Evolutionary conservation across 2,888 invertebrate genomes (phyloP), one percentile per base, ranked within the genome.

Genomic region (Ptychoptera albimana): DNA sequence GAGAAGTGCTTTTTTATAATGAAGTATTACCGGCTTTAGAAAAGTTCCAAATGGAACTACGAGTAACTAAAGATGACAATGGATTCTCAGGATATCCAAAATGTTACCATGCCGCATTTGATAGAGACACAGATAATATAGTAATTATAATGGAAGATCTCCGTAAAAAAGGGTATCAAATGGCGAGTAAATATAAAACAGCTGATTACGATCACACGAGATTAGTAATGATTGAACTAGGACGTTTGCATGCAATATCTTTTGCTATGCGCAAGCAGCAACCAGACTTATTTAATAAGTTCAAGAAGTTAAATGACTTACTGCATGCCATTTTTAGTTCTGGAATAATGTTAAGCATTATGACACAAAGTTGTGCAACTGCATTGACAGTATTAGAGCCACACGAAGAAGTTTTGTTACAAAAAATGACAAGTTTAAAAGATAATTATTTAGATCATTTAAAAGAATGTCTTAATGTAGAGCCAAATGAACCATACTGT

Each of bases 131-230:
- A 13, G 39, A 47, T 34, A 45, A 49, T 5, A 16, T 44, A 7
- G 40, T 45, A 11, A 40, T 50, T 16, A 45, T 50, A 16, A 43
- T 49, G 47, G 47, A 47, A 40, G 49, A 49, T 46, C 42, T 49
- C 16, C 15, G 39, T 12, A 13, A 37, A 16, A 37, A 37, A 30
- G 46, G 43, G 16, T 45, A 36, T 39, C 34, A 42, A 42, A 39
- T 47, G 43, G 36, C 32, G 34, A 38, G 46, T 39, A 45, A 46
- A 46, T 37, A 8, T 36, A 42, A 37, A 13, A 38, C 45, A 30
- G 13, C 34, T 10, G 42, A 45, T 30, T 46, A 34, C 40, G 42
- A 45, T n/a, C 48, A 48, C 37, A 37, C 45, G 16, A 43, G 38
- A 30, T 9, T 42, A 10, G 32, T 48, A 32, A 14, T 49, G 16